Base-by-base conservation (phyloP, 2,113 vertebrate genomes). In the Thryonomys swinderianus region DNA sequence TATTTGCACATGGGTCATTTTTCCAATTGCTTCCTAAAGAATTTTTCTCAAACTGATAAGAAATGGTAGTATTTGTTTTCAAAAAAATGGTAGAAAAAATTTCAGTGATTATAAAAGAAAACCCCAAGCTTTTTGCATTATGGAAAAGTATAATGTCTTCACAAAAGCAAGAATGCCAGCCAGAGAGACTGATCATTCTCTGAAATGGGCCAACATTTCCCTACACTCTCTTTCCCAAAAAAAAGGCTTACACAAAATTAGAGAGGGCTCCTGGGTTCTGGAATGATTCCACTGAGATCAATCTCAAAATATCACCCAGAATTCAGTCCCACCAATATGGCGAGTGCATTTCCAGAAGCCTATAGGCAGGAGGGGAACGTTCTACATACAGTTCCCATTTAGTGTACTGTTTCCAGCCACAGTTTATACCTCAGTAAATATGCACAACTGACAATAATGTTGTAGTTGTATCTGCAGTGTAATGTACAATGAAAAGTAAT, bases 11-110 rank as follows among this genome's bases (percentile, higher is more conserved):
- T 25, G 79, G 42, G 23, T 4, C 25, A 88, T 89, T 95, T 93
- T 90, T 91, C 82, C 64, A 71, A 18, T 94, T 48, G 14, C 2
- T 86, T 94, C 11, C 78, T 59, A 80, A 40, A 51, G 62, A 85
- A 55, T 82, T 96, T 97, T 93, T 88, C 62, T 53, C 55, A 85
- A 30, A 21, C 6, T 96, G 48, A 78, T 55, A 78, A 95, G 7
- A 66, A 94, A 86, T 0, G 88, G 0, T 27, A 40, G 7, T 86
- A 2, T 64, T 88, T 73, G 8, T 73, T 88, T 95, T 32, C n/a
- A 64, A 95, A 95, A n/a, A 81, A 73, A 13, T 48, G 34, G 45
- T 13, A 17, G 18, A 25, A 25, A n/a, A 66, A 40, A 34, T 57
- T 20, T 64, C 25, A 42, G 48, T 76, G 3, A 37, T 37, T 42